Conservation (phyloP, 2,888 invertebrate species). For the Eupeodes luniger region DNA sequence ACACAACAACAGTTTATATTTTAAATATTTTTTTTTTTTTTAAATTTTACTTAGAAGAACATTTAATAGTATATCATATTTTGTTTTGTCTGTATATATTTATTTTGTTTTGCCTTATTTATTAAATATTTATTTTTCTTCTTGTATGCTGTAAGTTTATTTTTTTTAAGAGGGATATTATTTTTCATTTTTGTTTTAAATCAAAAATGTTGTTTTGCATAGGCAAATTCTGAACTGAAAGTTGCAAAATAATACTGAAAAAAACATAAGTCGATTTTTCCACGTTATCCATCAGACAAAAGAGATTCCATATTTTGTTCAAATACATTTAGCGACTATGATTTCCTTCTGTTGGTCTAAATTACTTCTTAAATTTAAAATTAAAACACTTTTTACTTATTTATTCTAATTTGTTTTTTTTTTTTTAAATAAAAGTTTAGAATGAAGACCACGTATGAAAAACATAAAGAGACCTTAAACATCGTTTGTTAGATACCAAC, state of each 20-base stretch:
- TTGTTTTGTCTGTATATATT: constrained; percentile 46
- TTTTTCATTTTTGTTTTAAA: constrained; percentile 9
- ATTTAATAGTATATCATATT: constrained; percentile 69
- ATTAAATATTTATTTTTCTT: constrained; percentile 60
- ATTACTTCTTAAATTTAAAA: constrained; percentile 31
- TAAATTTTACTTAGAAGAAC: constrained; percentile 65
- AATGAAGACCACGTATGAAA: constrained; percentile 63
- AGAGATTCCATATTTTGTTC: constrained; percentile 15
- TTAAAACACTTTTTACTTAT: constrained; percentile 30
- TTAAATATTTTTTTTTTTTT: constrained; percentile 58
- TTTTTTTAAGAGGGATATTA: constrained; percentile 34
- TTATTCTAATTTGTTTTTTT: constrained; percentile 5
- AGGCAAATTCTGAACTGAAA: constrained; percentile 23
- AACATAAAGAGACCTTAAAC: constrained; percentile 62
- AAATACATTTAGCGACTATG: constrained; percentile 12
- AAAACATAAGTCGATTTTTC: constrained; percentile 34
- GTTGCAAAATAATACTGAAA: constrained; percentile 10
- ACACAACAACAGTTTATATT: constrained; percentile 61
- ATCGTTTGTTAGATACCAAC: constrained; percentile 75
- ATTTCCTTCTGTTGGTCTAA: constrained; percentile 33
- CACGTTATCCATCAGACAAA: constrained; percentile 40
- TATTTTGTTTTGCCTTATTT: constrained; percentile 57
- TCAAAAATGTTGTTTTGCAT: constrained; percentile 55
- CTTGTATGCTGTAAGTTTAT: constrained; percentile 55
- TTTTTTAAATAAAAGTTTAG: constrained; percentile 47